These are phyloP conservation scores for Cerastis leucographa DNA, from an alignment of 2,888 invertebrate genomes.

Conservation along the genomic window DNA sequence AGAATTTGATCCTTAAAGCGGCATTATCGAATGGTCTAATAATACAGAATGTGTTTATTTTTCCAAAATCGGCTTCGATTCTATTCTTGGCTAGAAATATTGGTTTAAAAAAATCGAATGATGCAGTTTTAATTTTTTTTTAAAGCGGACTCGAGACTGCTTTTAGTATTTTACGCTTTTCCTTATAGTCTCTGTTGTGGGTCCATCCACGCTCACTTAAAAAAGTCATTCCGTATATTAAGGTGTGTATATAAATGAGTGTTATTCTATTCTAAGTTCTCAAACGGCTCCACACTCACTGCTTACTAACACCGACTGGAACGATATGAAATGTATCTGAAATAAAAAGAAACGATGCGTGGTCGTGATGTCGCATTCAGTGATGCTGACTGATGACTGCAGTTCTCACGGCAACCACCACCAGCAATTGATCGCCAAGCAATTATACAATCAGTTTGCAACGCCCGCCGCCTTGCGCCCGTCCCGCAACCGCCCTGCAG, in stretches of 20 bases:
- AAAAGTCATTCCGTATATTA: no score
- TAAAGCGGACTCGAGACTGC: no score
- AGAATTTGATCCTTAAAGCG: no score
- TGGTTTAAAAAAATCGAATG: no score
- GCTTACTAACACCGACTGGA: not conserved
- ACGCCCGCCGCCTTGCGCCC: slow-evolving; percentile 11
- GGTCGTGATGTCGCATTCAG: not conserved
- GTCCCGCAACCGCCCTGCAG: slow-evolving; percentile 33
- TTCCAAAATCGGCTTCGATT: no score
- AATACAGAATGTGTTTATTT: no score
- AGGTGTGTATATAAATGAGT: not conserved
- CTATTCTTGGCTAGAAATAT: no score
- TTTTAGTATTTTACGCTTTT: no score
- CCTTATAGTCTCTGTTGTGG: no score
- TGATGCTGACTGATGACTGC: not conserved
- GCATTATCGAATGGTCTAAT: no score
- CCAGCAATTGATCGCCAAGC: slow-evolving; percentile 77
- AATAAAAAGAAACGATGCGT: not conserved
- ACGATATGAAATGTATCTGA: not conserved
- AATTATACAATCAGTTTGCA: slow-evolving; percentile 81
- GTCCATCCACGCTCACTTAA: no score
- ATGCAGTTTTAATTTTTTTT: no score
- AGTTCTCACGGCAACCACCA: slow-evolving; percentile 58
- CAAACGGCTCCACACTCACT: not conserved
- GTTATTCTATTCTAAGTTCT: not conserved